phyloP scores from a whole-genome alignment of 2,797 vertebrate genomes.

The Coccyzus lansbergi region DNA sequence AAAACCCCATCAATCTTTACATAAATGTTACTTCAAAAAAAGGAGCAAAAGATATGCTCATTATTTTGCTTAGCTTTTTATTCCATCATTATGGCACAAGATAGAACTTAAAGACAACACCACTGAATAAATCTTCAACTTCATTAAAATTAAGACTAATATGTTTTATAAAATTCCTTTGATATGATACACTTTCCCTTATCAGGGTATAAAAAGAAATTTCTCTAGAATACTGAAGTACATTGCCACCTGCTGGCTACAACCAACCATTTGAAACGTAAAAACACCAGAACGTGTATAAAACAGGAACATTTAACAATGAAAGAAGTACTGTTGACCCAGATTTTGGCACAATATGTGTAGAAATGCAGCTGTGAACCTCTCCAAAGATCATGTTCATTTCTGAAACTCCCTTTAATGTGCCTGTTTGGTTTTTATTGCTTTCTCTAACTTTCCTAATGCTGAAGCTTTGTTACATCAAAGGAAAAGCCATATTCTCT shows the following conservation, averaged over 20 bases:
- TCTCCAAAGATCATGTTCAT: not conserved
- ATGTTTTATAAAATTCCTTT: slow-evolving; percentile 64
- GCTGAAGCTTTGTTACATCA: slow-evolving; percentile 24
- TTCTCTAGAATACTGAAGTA: slow-evolving; percentile 63
- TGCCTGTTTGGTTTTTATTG: not conserved
- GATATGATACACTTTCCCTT: slow-evolving; percentile 68
- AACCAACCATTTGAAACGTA: slow-evolving; percentile 38
- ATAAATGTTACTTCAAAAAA: not conserved
- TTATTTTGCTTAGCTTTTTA: slow-evolving; percentile 76
- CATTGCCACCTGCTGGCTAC: slow-evolving; percentile 72
- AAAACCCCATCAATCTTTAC: not conserved
- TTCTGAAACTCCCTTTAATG: not conserved
- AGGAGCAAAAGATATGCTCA: slow-evolving; percentile 36
- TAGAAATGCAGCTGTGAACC: slow-evolving; percentile 33
- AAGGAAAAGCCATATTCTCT: slow-evolving; percentile 59
- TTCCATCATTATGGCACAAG: slow-evolving; percentile 76
- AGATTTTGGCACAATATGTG: slow-evolving; percentile 68
- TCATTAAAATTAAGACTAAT: slow-evolving; percentile 74
- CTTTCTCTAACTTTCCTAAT: not conserved
- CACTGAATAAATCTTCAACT: slow-evolving; percentile 59
- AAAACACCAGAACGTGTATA: slow-evolving; percentile 7
- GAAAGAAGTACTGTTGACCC: slow-evolving; percentile 8
- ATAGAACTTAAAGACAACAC: slow-evolving; percentile 72
- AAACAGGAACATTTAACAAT: slow-evolving; percentile 39
- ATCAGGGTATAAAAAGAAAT: slow-evolving; percentile 22